Conservation (phyloP, 2,797 vertebrate species). For the Nannoperca australis region DNA sequence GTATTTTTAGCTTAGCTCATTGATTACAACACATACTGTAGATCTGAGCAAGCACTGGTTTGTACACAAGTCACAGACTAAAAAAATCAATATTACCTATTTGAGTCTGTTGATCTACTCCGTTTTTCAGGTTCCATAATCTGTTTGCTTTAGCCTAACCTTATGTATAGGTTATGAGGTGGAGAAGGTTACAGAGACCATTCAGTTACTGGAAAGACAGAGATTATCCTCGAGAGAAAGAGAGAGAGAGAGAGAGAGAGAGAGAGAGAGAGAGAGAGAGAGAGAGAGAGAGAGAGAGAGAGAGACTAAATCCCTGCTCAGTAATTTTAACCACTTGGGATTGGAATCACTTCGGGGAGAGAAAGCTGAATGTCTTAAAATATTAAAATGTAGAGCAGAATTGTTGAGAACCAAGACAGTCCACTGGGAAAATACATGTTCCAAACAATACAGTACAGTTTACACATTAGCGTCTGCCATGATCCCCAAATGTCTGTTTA, state of each 20-base stretch:
- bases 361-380: conserved; percentile 29
- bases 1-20: conserved; percentile 75
- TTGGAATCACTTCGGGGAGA: conserved; percentile 30
- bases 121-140: conserved; percentile 47
- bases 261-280: conserved; percentile 2
- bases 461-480: conserved; percentile 33
- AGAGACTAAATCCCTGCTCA: conserved; percentile 44
- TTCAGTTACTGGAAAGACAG: conserved; percentile 35
- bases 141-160: conserved; percentile 59
- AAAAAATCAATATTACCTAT: conserved; percentile 62
- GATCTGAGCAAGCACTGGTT: conserved; percentile 55
- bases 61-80: conserved; percentile 48
- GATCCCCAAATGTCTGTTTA: conserved; percentile 30
- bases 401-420: conserved; percentile 22
- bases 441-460: conserved; percentile 11
- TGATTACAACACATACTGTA: conserved; percentile 57
- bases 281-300: not conserved
- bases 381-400: conserved; percentile 31
- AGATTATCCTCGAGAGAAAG: conserved; percentile 39
- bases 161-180: conserved; percentile 50
- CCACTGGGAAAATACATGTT: conserved; percentile 49
- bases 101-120: conserved; percentile 52
- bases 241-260: conserved; percentile 15
- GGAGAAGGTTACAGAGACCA: conserved; percentile 21
- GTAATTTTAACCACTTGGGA: conserved; percentile 53